Base-by-base conservation (phyloP, 2,797 vertebrate species). In the Oophaga sylvatica region DNA sequence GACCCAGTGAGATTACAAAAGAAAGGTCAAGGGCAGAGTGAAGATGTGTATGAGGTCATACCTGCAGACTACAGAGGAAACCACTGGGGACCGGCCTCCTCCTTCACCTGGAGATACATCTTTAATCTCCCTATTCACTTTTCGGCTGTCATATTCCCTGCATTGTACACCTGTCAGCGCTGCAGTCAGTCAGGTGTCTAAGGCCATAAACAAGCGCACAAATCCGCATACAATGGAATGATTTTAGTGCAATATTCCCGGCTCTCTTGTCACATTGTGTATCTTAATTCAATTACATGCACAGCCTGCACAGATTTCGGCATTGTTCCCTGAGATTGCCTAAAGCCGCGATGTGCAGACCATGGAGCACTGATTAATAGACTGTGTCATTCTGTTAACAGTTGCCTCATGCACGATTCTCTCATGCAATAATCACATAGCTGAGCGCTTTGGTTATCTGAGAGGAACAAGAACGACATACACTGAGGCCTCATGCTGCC, bases 401-500 rank as follows among this genome's bases (percentile, higher is more conserved):
- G 62, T 60, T 81, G 84, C 62, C 70, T 89, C 84, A 82, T 86
- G 84, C 65, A 76, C 56, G 29, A 19, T 86, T 53, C 63, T 79
- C 76, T 89, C 63, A 86, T 86, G 79, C 85, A 83, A 79, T 86
- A 60, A 86, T 89, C 83, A 71, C 80, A 86, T 62, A 89, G 80
- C 80, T 65, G 63, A 89, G 84, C 31, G 70, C 62, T 80, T 31
- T 73, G 78, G 65, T 78, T 89, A 86, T 89, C 88, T 83, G 84
- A 71, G 63, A 85, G 85, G 80, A 89, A 83, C 88, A 89, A 86
- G 71, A 35, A 76, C 78, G 84, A 83, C 63, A 86, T 73, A 76
- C 73, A 82, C 63, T 4, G 56, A 63, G 84, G 68, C 65, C 88
- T 56, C 84, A 83, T 62, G 62, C 83, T 82, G 84, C 80, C 88